Evolutionary conservation across 2,113 vertebrate species (phyloP), one percentile per base, ranked within the genome.

Genomic region (Thermophis baileyi): DNA sequence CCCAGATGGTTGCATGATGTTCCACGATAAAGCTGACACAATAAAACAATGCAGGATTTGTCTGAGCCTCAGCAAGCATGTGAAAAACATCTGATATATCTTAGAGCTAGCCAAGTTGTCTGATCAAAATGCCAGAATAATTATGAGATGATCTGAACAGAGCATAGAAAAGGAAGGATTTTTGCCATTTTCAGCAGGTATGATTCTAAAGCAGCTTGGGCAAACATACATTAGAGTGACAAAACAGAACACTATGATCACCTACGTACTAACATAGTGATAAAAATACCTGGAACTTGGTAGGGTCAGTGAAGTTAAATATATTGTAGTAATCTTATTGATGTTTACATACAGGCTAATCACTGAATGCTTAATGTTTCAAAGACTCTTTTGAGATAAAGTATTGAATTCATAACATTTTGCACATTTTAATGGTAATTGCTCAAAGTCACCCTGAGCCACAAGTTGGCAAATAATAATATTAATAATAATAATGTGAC

Each of bases 41-140:
- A 97, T 97, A 57, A 98, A 97, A 98, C 97, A 98, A 98, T 98
- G 97, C 97, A 97, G 97, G 98, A 98, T 98, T 98, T 98, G 97
- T 97, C 97, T 97, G 97, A 97, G 97, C 96, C 97, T 97, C 96
- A 97, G 98, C 96, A 97, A 97, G 96, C 97, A 97, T 96, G 97
- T 97, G 97, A 95, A 97, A 97, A 98, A 97, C 97, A 98, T 97
- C 97, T 98, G 98, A 97, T 97, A 95, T 94, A 96, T 97, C 97
- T 97, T 96, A 94, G 95, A 97, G 94, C 97, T 95, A 95, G 97
- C 98, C 98, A 98, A 98, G 97, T 97, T 95, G 47, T 90, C 95
- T 94, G 97, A 95, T 96, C 94, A 95, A 96, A 92, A 96, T 98
- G 97, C 97, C 97, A 97, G 96, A 95, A 95, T 96, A 96, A 98